These are phyloP conservation scores for Heliconius hewitsoni DNA, from an alignment of 1,140 invertebrate genomes.

Conservation along the genomic window DNA sequence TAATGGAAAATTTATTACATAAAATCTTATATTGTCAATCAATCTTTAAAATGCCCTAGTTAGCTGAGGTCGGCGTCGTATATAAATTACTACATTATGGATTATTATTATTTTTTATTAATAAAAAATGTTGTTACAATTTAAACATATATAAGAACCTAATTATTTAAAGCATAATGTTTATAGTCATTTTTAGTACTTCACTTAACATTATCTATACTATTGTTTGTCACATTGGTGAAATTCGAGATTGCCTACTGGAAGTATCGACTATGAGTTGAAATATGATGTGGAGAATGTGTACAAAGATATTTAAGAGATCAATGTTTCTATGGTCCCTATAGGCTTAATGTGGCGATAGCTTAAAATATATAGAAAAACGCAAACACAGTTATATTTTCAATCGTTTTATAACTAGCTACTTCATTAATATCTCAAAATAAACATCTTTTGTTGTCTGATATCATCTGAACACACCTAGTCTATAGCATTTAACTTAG, in stretches of 20 bases:
- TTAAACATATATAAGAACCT: too few relatives aligned
- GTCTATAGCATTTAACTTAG: neutral
- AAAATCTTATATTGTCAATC: conserved; percentile 13
- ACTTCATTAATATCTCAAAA: neutral
- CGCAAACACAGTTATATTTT: neutral
- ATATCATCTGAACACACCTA: neutral
- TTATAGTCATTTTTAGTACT: too few relatives aligned
- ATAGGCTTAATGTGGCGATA: neutral
- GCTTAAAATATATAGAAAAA: neutral
- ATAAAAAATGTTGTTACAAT: neutral
- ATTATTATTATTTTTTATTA: neutral
- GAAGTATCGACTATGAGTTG: neutral
- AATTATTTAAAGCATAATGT: too few relatives aligned
- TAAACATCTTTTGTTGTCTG: neutral
- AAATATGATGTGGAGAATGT: neutral
- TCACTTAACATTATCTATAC: too few relatives aligned
- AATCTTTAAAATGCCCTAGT: conserved; percentile 24
- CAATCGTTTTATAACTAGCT: neutral
- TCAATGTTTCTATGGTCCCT: neutral
- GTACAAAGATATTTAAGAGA: neutral
- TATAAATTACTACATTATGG: neutral
- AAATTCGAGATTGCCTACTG: neutral
- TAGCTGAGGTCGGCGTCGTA: conserved; percentile 20
- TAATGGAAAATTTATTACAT: conserved; percentile 14
- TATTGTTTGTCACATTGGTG: neutral